These are phyloP conservation scores for Heterodera schachtii DNA, from an alignment of 1,140 invertebrate species.

Conservation along the genomic window DNA sequence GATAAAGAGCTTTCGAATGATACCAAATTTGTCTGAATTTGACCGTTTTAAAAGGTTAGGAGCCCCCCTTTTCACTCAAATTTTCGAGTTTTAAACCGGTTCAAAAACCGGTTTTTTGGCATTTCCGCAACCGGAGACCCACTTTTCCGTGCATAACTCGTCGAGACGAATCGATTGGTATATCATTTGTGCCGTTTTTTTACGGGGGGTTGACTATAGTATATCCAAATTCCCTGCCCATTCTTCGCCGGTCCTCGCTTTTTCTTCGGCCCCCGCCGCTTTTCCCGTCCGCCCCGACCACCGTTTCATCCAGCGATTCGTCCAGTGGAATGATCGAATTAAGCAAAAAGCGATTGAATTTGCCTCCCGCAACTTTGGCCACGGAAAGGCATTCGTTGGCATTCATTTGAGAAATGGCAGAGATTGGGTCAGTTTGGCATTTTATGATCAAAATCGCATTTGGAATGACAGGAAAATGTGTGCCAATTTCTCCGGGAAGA, in stretches of 20 bases:
- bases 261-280: slow-evolving; percentile 83
- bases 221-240: slow-evolving; percentile 71
- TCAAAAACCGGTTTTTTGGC: no score
- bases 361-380: slow-evolving; percentile 72
- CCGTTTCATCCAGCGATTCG: slow-evolving; percentile 79
- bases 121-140: no score
- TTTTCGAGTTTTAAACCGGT: no score
- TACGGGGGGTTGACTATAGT: no score
- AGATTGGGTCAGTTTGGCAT: slow-evolving; percentile 79
- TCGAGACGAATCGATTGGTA: no score
- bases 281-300: slow-evolving; percentile 91
- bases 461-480: slow-evolving; percentile 30
- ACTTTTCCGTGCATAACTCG: no score
- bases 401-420: slow-evolving; percentile 93
- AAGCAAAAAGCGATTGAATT: slow-evolving; percentile 75
- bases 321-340: slow-evolving; percentile 81
- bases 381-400: slow-evolving; percentile 80
- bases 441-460: background rate
- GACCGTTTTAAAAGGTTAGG: no score
- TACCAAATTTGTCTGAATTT: no score
- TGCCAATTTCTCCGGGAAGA: slow-evolving; percentile 24
- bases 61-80: no score
- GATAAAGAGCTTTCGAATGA: no score
- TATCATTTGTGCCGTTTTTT: no score
- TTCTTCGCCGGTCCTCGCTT: slow-evolving; percentile 72